phyloP scores from a whole-genome alignment of 92 coral and sea anemone genomes.

The Pocillopora meandrina region DNA sequence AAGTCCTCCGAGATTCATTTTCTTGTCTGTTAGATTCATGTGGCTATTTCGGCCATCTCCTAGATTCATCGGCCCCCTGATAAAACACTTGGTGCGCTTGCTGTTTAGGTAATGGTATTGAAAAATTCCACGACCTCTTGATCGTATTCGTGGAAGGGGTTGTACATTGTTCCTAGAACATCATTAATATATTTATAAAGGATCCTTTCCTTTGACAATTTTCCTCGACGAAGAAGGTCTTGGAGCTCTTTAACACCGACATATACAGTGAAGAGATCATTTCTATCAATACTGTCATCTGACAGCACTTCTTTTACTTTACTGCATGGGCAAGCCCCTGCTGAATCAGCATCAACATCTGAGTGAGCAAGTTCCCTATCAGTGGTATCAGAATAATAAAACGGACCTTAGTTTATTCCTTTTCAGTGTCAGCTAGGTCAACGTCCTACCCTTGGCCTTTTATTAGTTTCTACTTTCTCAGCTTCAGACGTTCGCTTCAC shows the following conservation, averaged over 20 bases:
- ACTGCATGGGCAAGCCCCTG: slow-evolving; percentile 29
- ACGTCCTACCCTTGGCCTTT: slow-evolving; percentile 6
- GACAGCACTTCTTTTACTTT: background rate
- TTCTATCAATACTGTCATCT: slow-evolving; percentile 33
- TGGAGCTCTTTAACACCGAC: slow-evolving; percentile 47
- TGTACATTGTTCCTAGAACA: slow-evolving; percentile 15
- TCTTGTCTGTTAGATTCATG: slow-evolving; percentile 15
- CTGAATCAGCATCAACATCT: background rate
- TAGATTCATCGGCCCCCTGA: slow-evolving; percentile 67
- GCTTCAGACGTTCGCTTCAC: slow-evolving; percentile 13
- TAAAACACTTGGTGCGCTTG: slow-evolving; percentile 40
- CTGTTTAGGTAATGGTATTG: slow-evolving; percentile 59
- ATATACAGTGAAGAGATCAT: slow-evolving; percentile 50
- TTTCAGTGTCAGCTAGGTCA: background rate
- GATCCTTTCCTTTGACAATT: slow-evolving; percentile 43
- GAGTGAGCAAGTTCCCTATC: background rate
- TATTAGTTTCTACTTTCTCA: slow-evolving; percentile 4
- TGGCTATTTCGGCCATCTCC: slow-evolving; percentile 65
- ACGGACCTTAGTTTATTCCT: background rate
- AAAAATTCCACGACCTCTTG: slow-evolving; percentile 56
- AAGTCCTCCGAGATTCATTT: slow-evolving; percentile 64
- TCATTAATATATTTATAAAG: slow-evolving; percentile 40
- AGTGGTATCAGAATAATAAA: background rate
- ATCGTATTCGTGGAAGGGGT: slow-evolving; percentile 64
- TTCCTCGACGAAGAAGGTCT: slow-evolving; percentile 46